A percentile compares a stretch with the other conserved stretches of the same genome.
Evolutionary conservation across 1,140 invertebrate species (phyloP).

Genomic region (Aporrectodea caliginosa): DNA sequence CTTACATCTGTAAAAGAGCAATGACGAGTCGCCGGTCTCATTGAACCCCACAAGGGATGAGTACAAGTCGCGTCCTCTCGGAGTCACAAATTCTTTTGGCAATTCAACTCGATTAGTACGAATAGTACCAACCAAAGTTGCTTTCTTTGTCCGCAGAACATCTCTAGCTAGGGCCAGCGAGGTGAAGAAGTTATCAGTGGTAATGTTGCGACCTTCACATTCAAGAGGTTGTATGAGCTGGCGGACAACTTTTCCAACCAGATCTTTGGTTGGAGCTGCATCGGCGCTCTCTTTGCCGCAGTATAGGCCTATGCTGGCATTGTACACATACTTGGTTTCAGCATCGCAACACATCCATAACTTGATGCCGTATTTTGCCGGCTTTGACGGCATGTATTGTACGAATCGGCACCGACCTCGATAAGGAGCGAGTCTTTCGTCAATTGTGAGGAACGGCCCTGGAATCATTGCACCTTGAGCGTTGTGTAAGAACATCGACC

Average conservation of each 20-base stretch:
- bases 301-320: conserved; percentile 15
- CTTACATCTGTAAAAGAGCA: conserved; percentile 3
- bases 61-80: conserved; percentile 1
- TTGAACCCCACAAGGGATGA: conserved; percentile 13
- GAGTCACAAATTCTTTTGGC: conserved; percentile 16
- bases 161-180: conserved; percentile 13
- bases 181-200: conserved; percentile 13
- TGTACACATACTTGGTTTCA: conserved; percentile 11
- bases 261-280: neutral
- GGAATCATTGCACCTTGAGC: conserved; percentile 11
- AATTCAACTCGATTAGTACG: conserved; percentile 6
- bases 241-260: conserved; percentile 3
- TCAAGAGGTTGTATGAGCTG: conserved; percentile 9
- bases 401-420: conserved; percentile 8
- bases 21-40: neutral
- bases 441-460: conserved; percentile 11
- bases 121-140: conserved; percentile 10
- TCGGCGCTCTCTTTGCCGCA: neutral
- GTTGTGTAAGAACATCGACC: conserved; percentile 7
- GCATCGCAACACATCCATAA: conserved; percentile 12
- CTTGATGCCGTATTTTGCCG: conserved; percentile 7
- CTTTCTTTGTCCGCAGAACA: conserved; percentile 6
- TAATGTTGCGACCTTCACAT: conserved; percentile 13
- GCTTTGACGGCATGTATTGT: conserved; percentile 11
- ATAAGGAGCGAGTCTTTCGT: conserved; percentile 12